These are phyloP conservation scores for Drosophila peninsularis DNA, from an alignment of 2,888 invertebrate genomes.

Conservation along the genomic window DNA sequence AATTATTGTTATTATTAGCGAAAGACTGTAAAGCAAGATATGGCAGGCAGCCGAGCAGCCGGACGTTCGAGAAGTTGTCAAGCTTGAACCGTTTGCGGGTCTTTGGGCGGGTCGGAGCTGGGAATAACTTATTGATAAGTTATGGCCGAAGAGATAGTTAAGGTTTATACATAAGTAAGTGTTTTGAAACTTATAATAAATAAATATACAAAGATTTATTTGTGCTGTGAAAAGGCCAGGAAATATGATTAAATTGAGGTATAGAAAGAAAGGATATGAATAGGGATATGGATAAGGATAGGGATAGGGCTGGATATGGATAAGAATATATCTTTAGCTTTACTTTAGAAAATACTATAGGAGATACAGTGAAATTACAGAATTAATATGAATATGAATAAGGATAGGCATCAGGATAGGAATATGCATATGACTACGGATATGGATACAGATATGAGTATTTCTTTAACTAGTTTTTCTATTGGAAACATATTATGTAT, in stretches of 20 bases:
- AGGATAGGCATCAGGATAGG: neutral
- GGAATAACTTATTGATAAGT: neutral
- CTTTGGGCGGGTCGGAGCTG: neutral
- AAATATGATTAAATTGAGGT: neutral
- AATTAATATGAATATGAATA: neutral
- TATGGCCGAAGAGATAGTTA: conserved; percentile 2
- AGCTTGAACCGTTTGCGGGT: neutral
- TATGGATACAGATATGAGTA: neutral
- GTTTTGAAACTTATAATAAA: neutral
- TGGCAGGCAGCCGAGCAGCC: neutral
- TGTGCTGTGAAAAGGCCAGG: neutral
- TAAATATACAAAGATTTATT: neutral
- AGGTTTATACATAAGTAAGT: neutral
- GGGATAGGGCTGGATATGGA: neutral
- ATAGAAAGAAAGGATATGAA: neutral
- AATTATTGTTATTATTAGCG: conserved; percentile 77
- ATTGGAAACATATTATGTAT: too few species aligned
- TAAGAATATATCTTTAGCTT: neutral
- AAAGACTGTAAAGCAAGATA: conserved; percentile 12
- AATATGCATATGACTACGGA: neutral
- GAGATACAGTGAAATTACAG: too few species aligned
- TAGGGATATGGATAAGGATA: neutral
- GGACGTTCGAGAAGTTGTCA: conserved; percentile 16
- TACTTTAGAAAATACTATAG: too few species aligned
- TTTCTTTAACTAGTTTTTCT: too few species aligned